Conservation (phyloP, 64 coral and sea anemone genomes). For the Cladopsammia gracilis region DNA sequence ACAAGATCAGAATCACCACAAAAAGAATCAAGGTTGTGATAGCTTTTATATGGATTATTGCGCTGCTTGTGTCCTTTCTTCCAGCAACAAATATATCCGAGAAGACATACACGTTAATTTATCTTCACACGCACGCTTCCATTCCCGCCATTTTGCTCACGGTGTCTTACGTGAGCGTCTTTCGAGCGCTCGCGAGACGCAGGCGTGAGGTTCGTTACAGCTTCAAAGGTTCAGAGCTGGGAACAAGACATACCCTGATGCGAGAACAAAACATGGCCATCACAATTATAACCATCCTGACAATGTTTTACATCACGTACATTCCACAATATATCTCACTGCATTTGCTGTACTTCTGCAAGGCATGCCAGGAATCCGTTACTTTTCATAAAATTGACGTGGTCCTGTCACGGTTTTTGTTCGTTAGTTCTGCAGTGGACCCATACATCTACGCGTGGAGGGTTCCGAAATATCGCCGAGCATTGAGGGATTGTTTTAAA, state of each 20-base stretch:
- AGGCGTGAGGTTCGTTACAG: not conserved
- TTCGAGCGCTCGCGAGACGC: not conserved
- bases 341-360: not conserved
- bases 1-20: not conserved
- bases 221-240: not conserved
- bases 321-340: not conserved
- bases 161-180: not conserved
- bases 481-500: not conserved
- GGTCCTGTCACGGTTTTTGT: not conserved
- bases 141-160: not conserved
- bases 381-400: constrained; percentile 14
- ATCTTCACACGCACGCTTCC: not conserved
- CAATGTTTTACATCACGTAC: constrained; percentile 8
- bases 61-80: not conserved
- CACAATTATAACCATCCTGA: not conserved
- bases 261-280: constrained; percentile 2
- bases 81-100: not conserved
- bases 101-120: not conserved
- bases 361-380: not conserved
- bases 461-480: constrained; percentile 2
- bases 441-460: constrained; percentile 19
- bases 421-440: not conserved
- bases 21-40: not conserved
- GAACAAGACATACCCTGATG: not conserved
- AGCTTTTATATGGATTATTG: not conserved